phyloP scores from a whole-genome alignment of 2,888 invertebrate species.

The Parapristionchus giblindavisi region DNA sequence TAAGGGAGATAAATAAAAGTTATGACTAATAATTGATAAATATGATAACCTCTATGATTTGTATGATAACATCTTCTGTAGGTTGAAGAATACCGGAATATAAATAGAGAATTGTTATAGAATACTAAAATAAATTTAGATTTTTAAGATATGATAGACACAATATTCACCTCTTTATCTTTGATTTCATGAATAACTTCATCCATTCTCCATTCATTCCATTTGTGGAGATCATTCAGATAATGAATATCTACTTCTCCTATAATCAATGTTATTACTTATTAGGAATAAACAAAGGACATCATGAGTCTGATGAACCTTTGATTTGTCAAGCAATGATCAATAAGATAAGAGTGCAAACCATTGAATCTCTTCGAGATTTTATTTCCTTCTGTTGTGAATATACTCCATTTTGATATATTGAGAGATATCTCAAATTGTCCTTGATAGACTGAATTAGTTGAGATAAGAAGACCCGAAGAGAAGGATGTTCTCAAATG shows the following conservation, averaged over 20 bases:
- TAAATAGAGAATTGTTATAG: slow-evolving; percentile 4
- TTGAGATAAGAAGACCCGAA: slow-evolving; percentile 12
- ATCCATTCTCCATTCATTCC: slow-evolving; percentile 28
- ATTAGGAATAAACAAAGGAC: too few species aligned
- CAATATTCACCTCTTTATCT: slow-evolving; percentile 5
- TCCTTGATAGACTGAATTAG: neutral
- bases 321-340: too few species aligned
- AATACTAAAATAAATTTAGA: slow-evolving; percentile 8
- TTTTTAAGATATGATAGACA: neutral
- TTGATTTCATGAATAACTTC: neutral
- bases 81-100: slow-evolving; percentile 26
- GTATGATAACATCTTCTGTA: neutral
- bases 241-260: slow-evolving; percentile 25
- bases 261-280: too few species aligned
- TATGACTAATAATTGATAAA: neutral
- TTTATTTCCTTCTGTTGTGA: neutral
- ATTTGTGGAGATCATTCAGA: slow-evolving; percentile 13
- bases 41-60: neutral
- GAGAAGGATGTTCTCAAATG: slow-evolving; percentile 10
- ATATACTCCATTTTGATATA: slow-evolving; percentile 22
- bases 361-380: neutral
- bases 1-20: neutral
- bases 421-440: slow-evolving; percentile 14
- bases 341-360: too few species aligned
- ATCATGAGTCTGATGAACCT: too few species aligned